Evolutionary conservation across 2,113 vertebrate genomes (phyloP), one percentile per base, ranked within the genome.

Genomic region (Dunckerocampus dactyliophorus): DNA sequence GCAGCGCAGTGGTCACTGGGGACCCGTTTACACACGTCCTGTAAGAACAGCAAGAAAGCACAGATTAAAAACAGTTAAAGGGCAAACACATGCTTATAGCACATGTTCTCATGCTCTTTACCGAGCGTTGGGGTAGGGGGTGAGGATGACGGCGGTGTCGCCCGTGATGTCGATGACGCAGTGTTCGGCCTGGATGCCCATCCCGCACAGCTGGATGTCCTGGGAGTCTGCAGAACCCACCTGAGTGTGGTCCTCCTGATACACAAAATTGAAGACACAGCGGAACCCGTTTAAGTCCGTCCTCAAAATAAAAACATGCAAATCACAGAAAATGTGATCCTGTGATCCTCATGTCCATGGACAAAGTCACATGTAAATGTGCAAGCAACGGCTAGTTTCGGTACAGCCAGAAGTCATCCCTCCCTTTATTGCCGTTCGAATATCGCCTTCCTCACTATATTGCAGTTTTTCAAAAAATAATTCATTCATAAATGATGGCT

Each of bases 171-270:
- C 92, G 67, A 99, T 94, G 74, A 98, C 85, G 61, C 95, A 98
- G 54, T 99, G 97, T 51, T 96, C 95, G 17, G 94, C 93, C 68
- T 95, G 94, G 86, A 99, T 99, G 48, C 95, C 96, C 95, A 99
- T 97, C 50, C 97, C 97, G 50, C 97, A 98, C n/a, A 99, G 89
- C 80, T 99, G 97, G 76, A 99, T 98, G 63, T 99, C 97, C 64
- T 99, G 97, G 47, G 97, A 99, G 86, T 99, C 84, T n/a, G 81
- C 86, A 5, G 86, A 88, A 59, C 86, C 86, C 49, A 88, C 86
- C 50, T 84, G 85, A 1, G 86, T 88, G 67, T 88, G 86, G 34
- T 85, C 79, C 86, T 88, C 28, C 34, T 31, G 11, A 14, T 34
- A 57, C 39, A 67, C 24, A 69, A 37, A 1, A 39, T 31, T 34